Evolutionary conservation across 2,888 invertebrate genomes (phyloP).

Genomic region (Drosophila tripunctata): DNA sequence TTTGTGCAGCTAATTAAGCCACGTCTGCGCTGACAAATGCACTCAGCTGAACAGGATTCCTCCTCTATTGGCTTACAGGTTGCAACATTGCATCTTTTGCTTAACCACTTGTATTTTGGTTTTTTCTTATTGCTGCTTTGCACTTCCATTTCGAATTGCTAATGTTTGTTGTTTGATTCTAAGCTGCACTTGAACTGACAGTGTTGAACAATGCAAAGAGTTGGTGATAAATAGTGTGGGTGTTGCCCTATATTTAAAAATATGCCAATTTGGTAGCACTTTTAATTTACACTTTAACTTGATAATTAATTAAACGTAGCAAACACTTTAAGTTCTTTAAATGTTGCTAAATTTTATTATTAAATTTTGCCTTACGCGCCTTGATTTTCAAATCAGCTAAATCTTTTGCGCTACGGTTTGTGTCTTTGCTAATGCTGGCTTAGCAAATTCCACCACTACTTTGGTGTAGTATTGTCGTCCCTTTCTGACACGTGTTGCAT

Average conservation of each 20-base stretch:
- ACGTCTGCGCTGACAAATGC: conserved; percentile 51
- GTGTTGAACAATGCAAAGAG: too few relatives aligned
- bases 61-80: not conserved
- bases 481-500: conserved; percentile 43
- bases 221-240: too few relatives aligned
- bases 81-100: not conserved
- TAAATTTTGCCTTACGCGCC: too few relatives aligned
- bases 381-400: too few relatives aligned
- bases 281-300: too few relatives aligned
- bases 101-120: not conserved
- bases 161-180: not conserved
- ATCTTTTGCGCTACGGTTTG: not conserved
- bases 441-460: conserved; percentile 20
- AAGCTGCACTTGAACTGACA: too few relatives aligned
- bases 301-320: too few relatives aligned
- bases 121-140: not conserved
- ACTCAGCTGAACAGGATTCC: not conserved
- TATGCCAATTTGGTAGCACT: too few relatives aligned
- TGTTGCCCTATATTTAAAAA: too few relatives aligned
- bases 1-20: conserved; percentile 29
- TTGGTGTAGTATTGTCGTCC: conserved; percentile 21
- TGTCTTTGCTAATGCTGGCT: conserved; percentile 7
- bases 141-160: not conserved
- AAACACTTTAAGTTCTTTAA: too few relatives aligned
- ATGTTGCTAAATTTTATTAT: too few relatives aligned